Percentiles rank a stretch among this genome's conserved stretches.
These are phyloP conservation scores for Linyphia triangularis DNA, from an alignment of 2,888 invertebrate species.

Conservation along the genomic window DNA sequence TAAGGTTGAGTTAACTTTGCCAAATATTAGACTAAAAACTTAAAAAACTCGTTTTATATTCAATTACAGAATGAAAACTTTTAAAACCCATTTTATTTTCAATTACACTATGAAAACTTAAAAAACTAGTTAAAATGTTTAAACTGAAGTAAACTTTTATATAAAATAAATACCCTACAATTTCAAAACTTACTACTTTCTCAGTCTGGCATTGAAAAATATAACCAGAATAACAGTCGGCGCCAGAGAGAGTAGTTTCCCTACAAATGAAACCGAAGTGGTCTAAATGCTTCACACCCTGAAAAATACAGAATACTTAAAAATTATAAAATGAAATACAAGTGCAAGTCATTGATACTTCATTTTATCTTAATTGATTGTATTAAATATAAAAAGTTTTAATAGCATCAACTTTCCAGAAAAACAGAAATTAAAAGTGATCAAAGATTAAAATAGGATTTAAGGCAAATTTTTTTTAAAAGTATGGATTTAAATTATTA, in stretches of 20 bases:
- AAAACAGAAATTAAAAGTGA: no score
- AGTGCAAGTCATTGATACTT: background rate
- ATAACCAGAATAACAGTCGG: conserved; percentile 88
- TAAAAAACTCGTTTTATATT: background rate
- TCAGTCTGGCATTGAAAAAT: conserved; percentile 93
- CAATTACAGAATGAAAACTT: background rate
- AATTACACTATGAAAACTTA: background rate
- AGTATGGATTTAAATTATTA: no score
- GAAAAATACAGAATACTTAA: conserved; percentile 77
- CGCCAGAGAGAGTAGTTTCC: conserved; percentile 82
- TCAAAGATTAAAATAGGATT: no score
- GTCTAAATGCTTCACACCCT: conserved; percentile 89
- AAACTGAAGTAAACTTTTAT: background rate
- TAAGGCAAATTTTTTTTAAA: no score
- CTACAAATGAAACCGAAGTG: conserved; percentile 96
- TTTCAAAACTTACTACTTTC: conserved; percentile 78
- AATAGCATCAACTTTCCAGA: no score
- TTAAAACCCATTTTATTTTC: background rate
- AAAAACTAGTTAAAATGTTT: background rate
- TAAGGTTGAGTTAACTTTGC: background rate
- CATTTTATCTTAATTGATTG: no score
- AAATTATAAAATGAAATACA: background rate
- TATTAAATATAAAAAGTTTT: no score
- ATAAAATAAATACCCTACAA: no score
- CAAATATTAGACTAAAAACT: background rate